Base-by-base conservation (phyloP, 2,888 invertebrate genomes). In the Aleiodes leptofemur region DNA sequence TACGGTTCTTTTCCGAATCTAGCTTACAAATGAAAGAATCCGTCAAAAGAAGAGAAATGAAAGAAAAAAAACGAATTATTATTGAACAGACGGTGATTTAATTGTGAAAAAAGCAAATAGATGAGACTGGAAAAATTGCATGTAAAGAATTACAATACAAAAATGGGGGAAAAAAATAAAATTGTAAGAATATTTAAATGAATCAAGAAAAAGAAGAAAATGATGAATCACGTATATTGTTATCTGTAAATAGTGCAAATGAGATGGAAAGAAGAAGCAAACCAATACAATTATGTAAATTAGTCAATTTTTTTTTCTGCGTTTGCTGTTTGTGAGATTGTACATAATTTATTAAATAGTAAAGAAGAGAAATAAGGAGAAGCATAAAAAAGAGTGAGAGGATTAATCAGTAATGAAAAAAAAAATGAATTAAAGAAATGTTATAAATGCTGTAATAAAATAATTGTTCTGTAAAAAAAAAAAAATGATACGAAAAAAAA, bases 281-380 rank as follows among this genome's bases (percentile, higher is more conserved):
- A 48, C 38, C 43, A 31, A 68, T 68, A 73, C 57, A 56, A 73
- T 73, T 68, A 89, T 89, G 87, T 89, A 88, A 75, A 89, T 89
- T 89, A 89, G 87, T 88, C 51, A 51, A 51, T 68, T 68, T 51
- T 51, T 34, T 64, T 88, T 88, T 85, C 87, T 89, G 87, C 84
- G 87, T 89, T 89, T 89, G 88, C 87, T 89, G 88, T 89, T 89
- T 89, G 88, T 87, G 89, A 89, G 86, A 89, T 88, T 89, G 89
- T 89, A 89, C 83, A 89, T 89, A 89, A 89, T 89, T 89, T 89
- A 89, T 88, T 87, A 86, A 87, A 85, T 82, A 83, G 82, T 84
- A 84, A 83, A 83, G 84, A 80, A 83, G 83, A 82, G 81, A 81
- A 78, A 84, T 66, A 82, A 82, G 78, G 78, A 79, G 76, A 78